phyloP scores from a whole-genome alignment of 2,113 vertebrate genomes.

The Turdus rufiventris region DNA sequence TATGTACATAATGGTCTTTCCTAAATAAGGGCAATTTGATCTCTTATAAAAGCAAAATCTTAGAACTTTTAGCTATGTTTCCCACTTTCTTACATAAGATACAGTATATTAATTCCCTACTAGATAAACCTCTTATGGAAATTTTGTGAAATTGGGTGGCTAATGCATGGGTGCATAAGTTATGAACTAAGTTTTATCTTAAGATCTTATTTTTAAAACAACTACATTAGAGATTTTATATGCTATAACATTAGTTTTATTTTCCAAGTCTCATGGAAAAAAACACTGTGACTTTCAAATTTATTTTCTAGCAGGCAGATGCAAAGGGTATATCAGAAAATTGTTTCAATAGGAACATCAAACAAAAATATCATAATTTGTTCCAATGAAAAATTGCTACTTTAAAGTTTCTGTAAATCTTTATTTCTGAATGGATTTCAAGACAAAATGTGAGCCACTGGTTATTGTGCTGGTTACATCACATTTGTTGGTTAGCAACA shows the following conservation, averaged over 20 bases:
- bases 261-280: not conserved
- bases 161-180: not conserved
- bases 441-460: not conserved
- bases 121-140: not conserved
- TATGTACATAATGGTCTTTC: not conserved
- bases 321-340: not conserved
- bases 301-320: not conserved
- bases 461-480: not conserved
- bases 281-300: not conserved
- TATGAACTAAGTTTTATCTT: not conserved
- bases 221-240: not conserved
- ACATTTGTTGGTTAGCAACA: not conserved
- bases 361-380: not conserved
- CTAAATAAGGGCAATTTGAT: not conserved
- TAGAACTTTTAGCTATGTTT: not conserved
- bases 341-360: not conserved
- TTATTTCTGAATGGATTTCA: not conserved
- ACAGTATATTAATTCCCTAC: not conserved
- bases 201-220: not conserved
- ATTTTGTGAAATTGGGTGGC: not conserved
- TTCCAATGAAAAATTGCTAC: not conserved
- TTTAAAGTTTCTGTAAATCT: not conserved
- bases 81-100: not conserved
- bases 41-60: not conserved
- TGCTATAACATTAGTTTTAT: not conserved